phyloP scores from a whole-genome alignment of 2,797 vertebrate genomes.

The Peromyscus melanophrys region DNA sequence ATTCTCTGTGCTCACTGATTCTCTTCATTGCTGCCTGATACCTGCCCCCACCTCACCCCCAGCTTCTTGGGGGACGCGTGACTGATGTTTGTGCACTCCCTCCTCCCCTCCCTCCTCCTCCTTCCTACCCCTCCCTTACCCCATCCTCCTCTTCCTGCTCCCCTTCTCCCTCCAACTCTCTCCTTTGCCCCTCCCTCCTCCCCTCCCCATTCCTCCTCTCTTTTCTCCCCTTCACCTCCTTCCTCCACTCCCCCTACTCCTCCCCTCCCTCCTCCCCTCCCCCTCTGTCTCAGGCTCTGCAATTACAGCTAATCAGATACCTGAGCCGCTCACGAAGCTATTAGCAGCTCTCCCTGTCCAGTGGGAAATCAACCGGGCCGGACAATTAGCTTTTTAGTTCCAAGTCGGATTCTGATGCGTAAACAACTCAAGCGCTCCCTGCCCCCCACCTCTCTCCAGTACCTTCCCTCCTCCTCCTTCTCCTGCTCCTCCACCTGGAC shows the following conservation, averaged over 20 bases:
- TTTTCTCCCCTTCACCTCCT: neutral
- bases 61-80: conserved; percentile 17
- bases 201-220: neutral
- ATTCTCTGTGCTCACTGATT: neutral
- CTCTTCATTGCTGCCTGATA: neutral
- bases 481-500: neutral
- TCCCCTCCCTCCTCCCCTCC: neutral
- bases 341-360: conserved; percentile 85
- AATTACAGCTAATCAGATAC: conserved; percentile 92
- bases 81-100: neutral
- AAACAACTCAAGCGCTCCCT: conserved; percentile 64
- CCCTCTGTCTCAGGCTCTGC: conserved; percentile 83
- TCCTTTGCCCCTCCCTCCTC: neutral
- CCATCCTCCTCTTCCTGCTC: neutral
- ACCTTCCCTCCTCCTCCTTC: neutral
- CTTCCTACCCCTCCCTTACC: neutral
- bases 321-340: conserved; percentile 89
- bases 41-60: neutral
- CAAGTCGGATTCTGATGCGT: conserved; percentile 85
- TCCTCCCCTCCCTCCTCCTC: neutral
- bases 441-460: neutral
- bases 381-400: conserved; percentile 88
- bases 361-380: conserved; percentile 88
- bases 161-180: neutral
- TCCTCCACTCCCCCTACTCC: neutral